A percentile compares a stretch with the other conserved stretches of the same genome.
phyloP scores from a whole-genome alignment of 2,113 vertebrate species.

The Leptocoma aspasia region DNA sequence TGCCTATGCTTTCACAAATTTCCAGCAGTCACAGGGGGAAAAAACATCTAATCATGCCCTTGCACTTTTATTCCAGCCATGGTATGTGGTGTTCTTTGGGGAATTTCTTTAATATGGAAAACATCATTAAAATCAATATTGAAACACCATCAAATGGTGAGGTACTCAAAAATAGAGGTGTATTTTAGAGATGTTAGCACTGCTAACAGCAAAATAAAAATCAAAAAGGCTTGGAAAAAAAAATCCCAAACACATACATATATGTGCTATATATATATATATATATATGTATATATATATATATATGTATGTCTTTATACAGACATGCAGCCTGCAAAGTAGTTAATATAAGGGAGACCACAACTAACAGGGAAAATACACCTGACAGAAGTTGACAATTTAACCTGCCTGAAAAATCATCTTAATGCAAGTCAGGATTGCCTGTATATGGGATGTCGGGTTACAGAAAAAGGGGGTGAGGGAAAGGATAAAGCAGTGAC shows the following conservation, averaged over 20 bases:
- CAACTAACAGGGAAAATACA: background rate
- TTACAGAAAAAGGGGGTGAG: background rate
- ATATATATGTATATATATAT: too few species aligned
- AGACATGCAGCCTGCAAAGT: background rate
- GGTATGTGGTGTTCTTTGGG: rapidly evolving
- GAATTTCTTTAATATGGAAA: background rate
- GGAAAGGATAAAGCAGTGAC: background rate
- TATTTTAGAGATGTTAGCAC: background rate
- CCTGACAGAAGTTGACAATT: background rate
- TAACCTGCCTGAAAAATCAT: background rate
- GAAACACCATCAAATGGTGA: background rate
- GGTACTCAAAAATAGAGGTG: background rate
- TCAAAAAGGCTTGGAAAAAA: background rate
- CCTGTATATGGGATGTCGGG: background rate
- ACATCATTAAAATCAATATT: background rate
- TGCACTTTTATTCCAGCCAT: background rate
- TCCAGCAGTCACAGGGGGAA: background rate
- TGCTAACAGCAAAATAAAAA: background rate
- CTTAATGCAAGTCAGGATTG: background rate
- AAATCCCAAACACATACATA: background rate
- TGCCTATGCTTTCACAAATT: background rate
- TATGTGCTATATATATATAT: too few species aligned
- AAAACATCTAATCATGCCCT: background rate
- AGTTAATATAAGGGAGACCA: background rate
- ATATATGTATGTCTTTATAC: too few species aligned